Base-by-base conservation (phyloP, 2,888 invertebrate species). In the Chymomyza amoena region DNA sequence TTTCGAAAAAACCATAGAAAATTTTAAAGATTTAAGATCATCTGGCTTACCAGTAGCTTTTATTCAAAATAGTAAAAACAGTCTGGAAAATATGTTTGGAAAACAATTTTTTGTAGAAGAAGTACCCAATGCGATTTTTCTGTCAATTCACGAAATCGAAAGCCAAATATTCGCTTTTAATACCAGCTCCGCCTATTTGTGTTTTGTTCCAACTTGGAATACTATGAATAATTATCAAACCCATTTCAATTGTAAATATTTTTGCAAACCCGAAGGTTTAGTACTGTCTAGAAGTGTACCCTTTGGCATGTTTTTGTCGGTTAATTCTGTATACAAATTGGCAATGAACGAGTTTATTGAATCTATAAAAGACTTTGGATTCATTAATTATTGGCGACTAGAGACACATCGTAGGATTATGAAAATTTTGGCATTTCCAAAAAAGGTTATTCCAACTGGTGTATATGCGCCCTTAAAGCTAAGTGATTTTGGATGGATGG, bases 321-420 rank as follows among this genome's bases (percentile, higher is more conserved):
- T 16, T 32, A 84, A 80, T 6, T 83, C 83, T 0, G 45, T 76
- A 0, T 87, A 66, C n/a, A 52, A 51, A 3, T 0, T 18, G 3
- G 51, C 87, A 0, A 1, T 84, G 0, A 50, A 65, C 3, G n/a
- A 61, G 0, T 79, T 64, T 25, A 62, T 80, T 7, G 2, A 28
- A 0, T 7, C 52, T 7, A 15, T 16, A 0, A 64, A 60, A 15
- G 32, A 25, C 6, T 13, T 54, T 0, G 81, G 81, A 0, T 0
- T 81, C 0, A 1, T 39, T 0, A 0, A 0, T 0, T 6, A 18
- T 4, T 63, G 76, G 60, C 4, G 13, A 13, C 3, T 4, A 13
- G 13, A 45, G 13, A 3, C 39, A 45, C 2, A 45, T 45, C 39
- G 39, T 45, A 10, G 13, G 13, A 3, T 45, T 6, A 13, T 15